Percentiles rank a stretch among this genome's conserved stretches.
Conservation (phyloP, 1,140 invertebrate genomes). For the Hydropsyche tenuis region DNA sequence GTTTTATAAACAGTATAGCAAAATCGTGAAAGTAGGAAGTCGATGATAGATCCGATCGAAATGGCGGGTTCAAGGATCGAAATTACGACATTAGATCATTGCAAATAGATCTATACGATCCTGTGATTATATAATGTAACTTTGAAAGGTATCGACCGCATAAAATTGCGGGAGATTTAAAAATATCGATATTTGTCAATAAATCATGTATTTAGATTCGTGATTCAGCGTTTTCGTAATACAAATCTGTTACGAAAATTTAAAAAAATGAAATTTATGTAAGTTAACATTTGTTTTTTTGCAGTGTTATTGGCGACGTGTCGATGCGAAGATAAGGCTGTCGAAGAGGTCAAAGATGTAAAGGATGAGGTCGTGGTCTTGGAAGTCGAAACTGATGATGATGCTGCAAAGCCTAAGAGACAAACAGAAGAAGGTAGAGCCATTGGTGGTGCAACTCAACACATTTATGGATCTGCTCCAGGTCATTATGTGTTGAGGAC, state of each 20-base stretch:
- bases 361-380: conserved; percentile 27
- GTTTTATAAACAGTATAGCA: neutral
- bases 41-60: conserved; percentile 7
- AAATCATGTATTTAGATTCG: too few species aligned
- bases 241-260: too few species aligned
- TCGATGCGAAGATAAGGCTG: conserved; percentile 33
- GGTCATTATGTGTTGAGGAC: conserved; percentile 45
- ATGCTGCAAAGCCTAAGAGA: conserved; percentile 37
- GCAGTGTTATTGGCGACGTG: conserved; percentile 33
- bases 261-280: too few species aligned
- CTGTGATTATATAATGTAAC: too few species aligned
- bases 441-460: conserved; percentile 34
- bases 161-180: too few species aligned
- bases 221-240: too few species aligned
- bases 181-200: too few species aligned
- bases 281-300: conserved; percentile 1
- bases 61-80: conserved; percentile 22
- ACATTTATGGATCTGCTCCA: conserved; percentile 41
- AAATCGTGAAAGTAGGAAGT: conserved; percentile 24
- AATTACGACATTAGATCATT: conserved; percentile 4
- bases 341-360: neutral
- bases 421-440: conserved; percentile 43
- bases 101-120: neutral
- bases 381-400: conserved; percentile 22
- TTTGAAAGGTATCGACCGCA: too few species aligned